Base-by-base conservation (phyloP, 2,797 vertebrate genomes). In the Pangasius macronema region DNA sequence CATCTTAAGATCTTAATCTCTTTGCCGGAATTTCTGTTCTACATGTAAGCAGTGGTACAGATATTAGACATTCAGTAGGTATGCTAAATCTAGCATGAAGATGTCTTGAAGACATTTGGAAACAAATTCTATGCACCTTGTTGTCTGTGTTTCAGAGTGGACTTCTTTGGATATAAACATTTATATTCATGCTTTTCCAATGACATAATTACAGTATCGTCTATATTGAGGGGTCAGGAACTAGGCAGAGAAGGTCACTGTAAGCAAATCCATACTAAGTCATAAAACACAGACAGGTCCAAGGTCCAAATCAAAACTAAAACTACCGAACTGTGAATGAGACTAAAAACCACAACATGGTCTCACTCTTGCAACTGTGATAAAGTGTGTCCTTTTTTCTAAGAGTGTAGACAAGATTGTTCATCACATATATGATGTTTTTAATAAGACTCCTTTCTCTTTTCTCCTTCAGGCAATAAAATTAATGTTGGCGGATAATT, bases 401-500 rank as follows among this genome's bases (percentile, higher is more conserved):
- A 36, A 70, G 6, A 22, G 36, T 42, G 39, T 24, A 46, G 70
- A 22, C 39, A 73, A 1, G 70, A 42, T 73, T 42, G 20, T 36
- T 73, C 36, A 73, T 36, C 13, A 70, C 16, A 70, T 18, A 33
- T 36, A 3, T n/a, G 13, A 9, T 46, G 18, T 79, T 51, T 76
- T 3, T 13, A 24, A 57, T 61, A 59, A 27, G 36, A 42, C 57
- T 46, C 80, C 22, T 63, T 61, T 46, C 8, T 77, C 3, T 79
- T 49, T 63, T 46, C 42, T 68, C 20, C 65, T 67, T 53, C 63
- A 51, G 81, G 46, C 63, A 67, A 67, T 63, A 7, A 20, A 83
- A 51, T 67, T 5, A 83, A 51, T 14, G 61, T 83, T 67, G 59
- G 39, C 81, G 30, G 59, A 82, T 82, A 63, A 55, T 30, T 85